These are phyloP conservation scores for Nerophis lumbriciformis DNA, from an alignment of 2,113 vertebrate species.

Conservation along the genomic window DNA sequence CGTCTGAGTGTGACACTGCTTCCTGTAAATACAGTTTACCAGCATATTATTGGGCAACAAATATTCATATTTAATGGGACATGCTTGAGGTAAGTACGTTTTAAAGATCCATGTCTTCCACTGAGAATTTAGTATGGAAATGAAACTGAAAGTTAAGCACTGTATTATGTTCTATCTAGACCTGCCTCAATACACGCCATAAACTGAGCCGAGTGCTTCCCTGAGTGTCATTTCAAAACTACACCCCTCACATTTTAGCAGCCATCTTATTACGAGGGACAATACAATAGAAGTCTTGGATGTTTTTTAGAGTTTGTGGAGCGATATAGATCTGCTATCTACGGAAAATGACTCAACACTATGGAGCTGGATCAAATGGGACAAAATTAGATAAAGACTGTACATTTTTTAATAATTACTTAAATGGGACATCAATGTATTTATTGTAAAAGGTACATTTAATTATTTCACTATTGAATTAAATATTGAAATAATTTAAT, in stretches of 20 bases:
- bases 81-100: background rate
- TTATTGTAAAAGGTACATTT: too few relatives aligned
- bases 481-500: too few relatives aligned
- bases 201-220: background rate
- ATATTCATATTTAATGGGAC: background rate
- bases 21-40: constrained; percentile 1
- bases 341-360: too few relatives aligned
- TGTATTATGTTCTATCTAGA: background rate
- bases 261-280: too few relatives aligned
- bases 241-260: background rate
- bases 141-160: background rate
- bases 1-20: constrained; percentile 6
- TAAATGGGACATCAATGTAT: too few relatives aligned
- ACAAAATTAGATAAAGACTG: too few relatives aligned
- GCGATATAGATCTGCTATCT: too few relatives aligned
- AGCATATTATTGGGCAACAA: background rate
- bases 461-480: too few relatives aligned
- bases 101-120: background rate
- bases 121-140: background rate
- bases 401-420: too few relatives aligned
- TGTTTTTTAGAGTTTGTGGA: too few relatives aligned
- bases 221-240: background rate
- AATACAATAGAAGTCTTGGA: too few relatives aligned
- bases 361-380: too few relatives aligned
- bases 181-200: background rate